Evolutionary conservation across 2,113 vertebrate species (phyloP), one percentile per base, ranked within the genome.

Genomic region (Gavialis gangeticus): DNA sequence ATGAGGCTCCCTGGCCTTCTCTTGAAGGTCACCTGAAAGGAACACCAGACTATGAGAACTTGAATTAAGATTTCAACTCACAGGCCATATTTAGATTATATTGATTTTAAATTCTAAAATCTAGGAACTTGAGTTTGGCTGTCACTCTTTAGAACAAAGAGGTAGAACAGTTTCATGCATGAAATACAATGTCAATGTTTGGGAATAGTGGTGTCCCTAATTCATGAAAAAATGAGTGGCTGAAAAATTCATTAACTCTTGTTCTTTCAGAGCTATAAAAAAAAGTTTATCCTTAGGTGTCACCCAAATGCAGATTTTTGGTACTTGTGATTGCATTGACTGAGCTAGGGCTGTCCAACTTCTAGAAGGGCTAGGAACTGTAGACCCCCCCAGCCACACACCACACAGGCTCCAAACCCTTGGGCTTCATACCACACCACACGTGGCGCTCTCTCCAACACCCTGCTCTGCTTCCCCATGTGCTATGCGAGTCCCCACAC

Each of bases 1-100:
- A 81, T 3, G 75, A 57, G 54, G 30, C 57, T 92, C 30, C 66
- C 12, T 0, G 6, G 22, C 7, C 73, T 57, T 76, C 76, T 95
- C 84, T 64, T 94, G 96, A 96, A 96, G 96, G 95, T 96, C 96
- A 95, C 27, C 28, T 83, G 73, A 92, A 96, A 92, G 37, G 30
- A 69, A 91, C 90, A 69, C 13, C 84, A 57, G 17, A n/a, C 5
- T 76, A 87, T 27, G 19, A 69, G 91, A 93, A 59, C 83, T 1
- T 83, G 81, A 93, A 93, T 86, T 84, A 88, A 96, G 67, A 24
- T 27, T 79, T 71, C 46, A 78, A 58, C 22, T 55, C 62, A 59
- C 12, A 81, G 56, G 60, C 71, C 94, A 93, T 90, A 94, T 85
- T 95, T 88, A 90, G 81, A 93, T 54, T 78, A 21, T 55, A 56